Percentiles rank a stretch among this genome's conserved stretches.
phyloP scores from a whole-genome alignment of 2,113 vertebrate species.

The Typhlomys cinereus region DNA sequence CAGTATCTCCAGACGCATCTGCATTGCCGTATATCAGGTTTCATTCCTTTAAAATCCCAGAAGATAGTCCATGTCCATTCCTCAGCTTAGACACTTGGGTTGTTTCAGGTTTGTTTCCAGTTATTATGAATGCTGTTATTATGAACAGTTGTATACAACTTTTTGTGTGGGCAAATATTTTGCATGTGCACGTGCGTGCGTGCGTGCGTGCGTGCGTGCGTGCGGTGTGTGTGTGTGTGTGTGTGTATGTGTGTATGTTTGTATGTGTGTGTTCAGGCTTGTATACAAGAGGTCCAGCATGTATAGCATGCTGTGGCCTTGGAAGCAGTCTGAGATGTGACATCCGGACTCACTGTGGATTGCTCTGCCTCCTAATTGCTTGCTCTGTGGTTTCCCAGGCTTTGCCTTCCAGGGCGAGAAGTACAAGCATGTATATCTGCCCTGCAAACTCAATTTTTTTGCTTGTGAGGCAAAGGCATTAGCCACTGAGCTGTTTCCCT shows the following conservation, averaged over 20 bases:
- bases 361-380: too few species aligned
- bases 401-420: neutral
- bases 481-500: too few species aligned
- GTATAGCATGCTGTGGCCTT: too few species aligned
- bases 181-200: neutral
- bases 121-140: neutral
- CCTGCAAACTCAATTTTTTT: too few species aligned
- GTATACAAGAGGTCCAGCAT: too few species aligned
- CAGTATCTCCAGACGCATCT: neutral
- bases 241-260: neutral
- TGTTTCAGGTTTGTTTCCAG: neutral
- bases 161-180: neutral
- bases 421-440: too few species aligned
- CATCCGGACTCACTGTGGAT: too few species aligned
- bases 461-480: too few species aligned
- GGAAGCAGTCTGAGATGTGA: too few species aligned
- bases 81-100: neutral
- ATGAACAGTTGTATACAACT: constrained; percentile 9
- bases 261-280: too few species aligned
- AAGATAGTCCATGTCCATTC: neutral
- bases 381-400: too few species aligned
- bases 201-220: too few species aligned
- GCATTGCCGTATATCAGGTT: neutral
- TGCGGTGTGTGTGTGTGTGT: neutral
- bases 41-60: constrained; percentile 34